A percentile compares a stretch with the other conserved stretches of the same genome.
Conservation (phyloP, 2,113 vertebrate genomes). For the Sula dactylatra region DNA sequence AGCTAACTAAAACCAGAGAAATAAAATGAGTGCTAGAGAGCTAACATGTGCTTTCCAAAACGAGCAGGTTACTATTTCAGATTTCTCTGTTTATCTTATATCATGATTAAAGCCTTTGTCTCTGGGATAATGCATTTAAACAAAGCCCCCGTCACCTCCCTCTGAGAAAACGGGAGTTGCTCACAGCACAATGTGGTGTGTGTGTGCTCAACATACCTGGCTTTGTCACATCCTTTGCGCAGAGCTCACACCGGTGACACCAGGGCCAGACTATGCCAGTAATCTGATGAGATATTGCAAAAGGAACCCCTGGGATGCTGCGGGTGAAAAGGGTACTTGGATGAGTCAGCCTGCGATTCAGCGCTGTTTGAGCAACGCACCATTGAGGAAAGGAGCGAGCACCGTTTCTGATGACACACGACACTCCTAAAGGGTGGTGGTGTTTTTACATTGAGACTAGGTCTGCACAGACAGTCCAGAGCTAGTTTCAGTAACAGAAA, state of each 20-base stretch:
- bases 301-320: not conserved
- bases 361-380: not conserved
- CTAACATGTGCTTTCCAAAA: not conserved
- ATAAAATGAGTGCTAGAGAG: not conserved
- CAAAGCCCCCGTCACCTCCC: not conserved
- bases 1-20: not conserved
- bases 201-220: not conserved
- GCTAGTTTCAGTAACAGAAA: not conserved
- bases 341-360: not conserved
- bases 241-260: not conserved
- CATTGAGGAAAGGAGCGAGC: not conserved
- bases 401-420: rapidly evolving
- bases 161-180: not conserved
- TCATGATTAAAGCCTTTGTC: not conserved
- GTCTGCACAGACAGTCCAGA: not conserved
- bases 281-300: not conserved
- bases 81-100: not conserved
- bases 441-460: not conserved
- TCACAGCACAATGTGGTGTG: not conserved
- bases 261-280: not conserved
- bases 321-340: not conserved
- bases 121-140: not conserved
- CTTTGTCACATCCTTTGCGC: not conserved
- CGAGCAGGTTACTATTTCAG: not conserved
- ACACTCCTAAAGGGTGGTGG: not conserved